phyloP scores from a whole-genome alignment of 2,888 invertebrate genomes.

The Mactromeris polynyma region DNA sequence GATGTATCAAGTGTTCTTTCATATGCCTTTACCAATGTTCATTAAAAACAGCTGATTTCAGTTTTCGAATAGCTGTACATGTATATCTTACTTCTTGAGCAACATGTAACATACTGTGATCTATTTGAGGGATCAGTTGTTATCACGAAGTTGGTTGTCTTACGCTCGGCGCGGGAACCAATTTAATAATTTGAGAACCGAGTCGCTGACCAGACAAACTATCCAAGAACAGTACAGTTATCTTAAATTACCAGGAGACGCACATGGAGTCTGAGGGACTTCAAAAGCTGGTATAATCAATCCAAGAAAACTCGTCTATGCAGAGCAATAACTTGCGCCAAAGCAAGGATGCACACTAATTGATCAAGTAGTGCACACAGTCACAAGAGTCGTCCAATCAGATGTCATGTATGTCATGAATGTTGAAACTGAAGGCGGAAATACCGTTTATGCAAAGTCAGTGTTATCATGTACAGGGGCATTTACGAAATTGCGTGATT shows the following conservation, averaged over 20 bases:
- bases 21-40: no score
- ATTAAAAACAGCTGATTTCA: no score
- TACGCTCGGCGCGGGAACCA: conserved; percentile 10
- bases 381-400: conserved; percentile 38
- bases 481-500: conserved; percentile 63
- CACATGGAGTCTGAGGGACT: conserved; percentile 41
- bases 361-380: conserved; percentile 62
- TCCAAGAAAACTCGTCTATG: conserved; percentile 68
- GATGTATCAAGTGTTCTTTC: no score
- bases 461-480: conserved; percentile 72
- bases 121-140: conserved; percentile 37
- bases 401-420: conserved; percentile 51
- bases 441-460: conserved; percentile 39
- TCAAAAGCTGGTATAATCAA: conserved; percentile 68
- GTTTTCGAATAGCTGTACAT: no score
- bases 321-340: conserved; percentile 62
- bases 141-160: conserved; percentile 69
- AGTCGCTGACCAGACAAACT: not conserved
- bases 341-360: conserved; percentile 69
- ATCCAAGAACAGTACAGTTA: conserved; percentile 52
- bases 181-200: not conserved
- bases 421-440: conserved; percentile 60
- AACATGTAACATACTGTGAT: no score
- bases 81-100: no score
- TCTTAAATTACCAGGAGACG: conserved; percentile 51